Evolutionary conservation across 1,140 invertebrate species (phyloP).

Genomic region (Papilio polyxenes): DNA sequence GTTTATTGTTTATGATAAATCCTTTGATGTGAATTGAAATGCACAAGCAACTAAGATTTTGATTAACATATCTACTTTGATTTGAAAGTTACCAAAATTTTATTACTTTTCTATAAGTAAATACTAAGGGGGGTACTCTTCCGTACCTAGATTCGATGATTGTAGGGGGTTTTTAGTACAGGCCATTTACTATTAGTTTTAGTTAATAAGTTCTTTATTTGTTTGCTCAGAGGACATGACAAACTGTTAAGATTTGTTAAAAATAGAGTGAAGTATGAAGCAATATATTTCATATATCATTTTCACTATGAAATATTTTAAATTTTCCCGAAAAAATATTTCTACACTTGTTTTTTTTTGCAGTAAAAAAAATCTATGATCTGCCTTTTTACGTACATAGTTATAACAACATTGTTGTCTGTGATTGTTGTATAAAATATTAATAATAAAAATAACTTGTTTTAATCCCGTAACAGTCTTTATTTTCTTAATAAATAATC

Average conservation of each 20-base stretch:
- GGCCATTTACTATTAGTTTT: not conserved
- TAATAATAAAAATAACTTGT: constrained; percentile 43
- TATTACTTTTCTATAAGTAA: not conserved
- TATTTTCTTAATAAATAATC: constrained; percentile 63
- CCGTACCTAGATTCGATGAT: not conserved
- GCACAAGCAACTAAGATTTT: not conserved
- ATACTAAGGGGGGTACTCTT: too few relatives aligned
- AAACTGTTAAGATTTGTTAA: constrained; percentile 12
- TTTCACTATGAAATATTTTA: not conserved
- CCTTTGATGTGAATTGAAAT: not conserved
- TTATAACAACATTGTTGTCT: not conserved
- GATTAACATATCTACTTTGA: not conserved
- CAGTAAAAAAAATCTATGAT: not conserved
- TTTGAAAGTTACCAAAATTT: not conserved
- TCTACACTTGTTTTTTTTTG: not conserved
- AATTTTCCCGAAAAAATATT: not conserved
- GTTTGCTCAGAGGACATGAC: constrained; percentile 12
- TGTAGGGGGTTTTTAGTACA: not conserved
- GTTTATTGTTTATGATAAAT: not conserved
- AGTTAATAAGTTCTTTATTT: not conserved
- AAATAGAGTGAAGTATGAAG: not conserved
- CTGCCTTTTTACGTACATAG: not conserved
- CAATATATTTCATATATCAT: not conserved
- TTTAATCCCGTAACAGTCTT: constrained; percentile 74
- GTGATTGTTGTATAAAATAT: not conserved